A percentile compares a stretch with the other conserved stretches of the same genome.
These are phyloP conservation scores for Mus pahari DNA, from an alignment of 2,113 vertebrate species.

Conservation along the genomic window DNA sequence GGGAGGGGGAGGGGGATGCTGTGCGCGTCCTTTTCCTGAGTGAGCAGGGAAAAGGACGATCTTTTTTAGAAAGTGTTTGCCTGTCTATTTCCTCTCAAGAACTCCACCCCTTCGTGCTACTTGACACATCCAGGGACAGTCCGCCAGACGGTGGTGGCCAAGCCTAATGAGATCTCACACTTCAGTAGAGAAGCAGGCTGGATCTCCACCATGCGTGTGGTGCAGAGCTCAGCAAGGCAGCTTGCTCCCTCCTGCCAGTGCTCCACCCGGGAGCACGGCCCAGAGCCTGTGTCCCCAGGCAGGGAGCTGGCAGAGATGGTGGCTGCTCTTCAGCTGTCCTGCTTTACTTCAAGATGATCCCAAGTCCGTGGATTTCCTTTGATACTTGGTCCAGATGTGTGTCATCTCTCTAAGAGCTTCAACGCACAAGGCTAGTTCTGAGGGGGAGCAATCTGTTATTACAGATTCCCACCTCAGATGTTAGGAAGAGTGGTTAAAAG, in stretches of 20 bases:
- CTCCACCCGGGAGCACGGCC: not conserved
- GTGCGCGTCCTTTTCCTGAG: conserved; percentile 62
- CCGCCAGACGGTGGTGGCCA: not conserved
- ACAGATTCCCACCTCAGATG: not conserved
- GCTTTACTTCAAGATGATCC: not conserved
- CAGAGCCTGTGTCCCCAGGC: not conserved
- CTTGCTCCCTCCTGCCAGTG: not conserved
- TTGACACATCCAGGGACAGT: conserved; percentile 21
- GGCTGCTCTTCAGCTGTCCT: not conserved
- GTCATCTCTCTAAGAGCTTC: not conserved
- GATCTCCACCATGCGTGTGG: not conserved
- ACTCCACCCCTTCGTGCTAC: conserved; percentile 14
- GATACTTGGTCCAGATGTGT: not conserved
- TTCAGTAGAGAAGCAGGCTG: not conserved
- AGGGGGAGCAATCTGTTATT: not conserved
- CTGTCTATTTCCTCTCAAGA: conserved; percentile 65
- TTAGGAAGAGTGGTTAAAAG: conserved; percentile 17
- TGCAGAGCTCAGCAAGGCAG: not conserved
- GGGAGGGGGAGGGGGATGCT: not conserved
- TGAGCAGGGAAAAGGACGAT: conserved; percentile 65
- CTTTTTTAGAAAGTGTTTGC: not conserved
- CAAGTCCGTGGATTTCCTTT: not conserved
- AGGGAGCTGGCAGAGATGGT: too few species aligned
- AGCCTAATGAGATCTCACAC: not conserved
- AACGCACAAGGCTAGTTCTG: not conserved